These are phyloP conservation scores for Plestiodon gilberti DNA, from an alignment of 2,113 vertebrate genomes.

Conservation along the genomic window DNA sequence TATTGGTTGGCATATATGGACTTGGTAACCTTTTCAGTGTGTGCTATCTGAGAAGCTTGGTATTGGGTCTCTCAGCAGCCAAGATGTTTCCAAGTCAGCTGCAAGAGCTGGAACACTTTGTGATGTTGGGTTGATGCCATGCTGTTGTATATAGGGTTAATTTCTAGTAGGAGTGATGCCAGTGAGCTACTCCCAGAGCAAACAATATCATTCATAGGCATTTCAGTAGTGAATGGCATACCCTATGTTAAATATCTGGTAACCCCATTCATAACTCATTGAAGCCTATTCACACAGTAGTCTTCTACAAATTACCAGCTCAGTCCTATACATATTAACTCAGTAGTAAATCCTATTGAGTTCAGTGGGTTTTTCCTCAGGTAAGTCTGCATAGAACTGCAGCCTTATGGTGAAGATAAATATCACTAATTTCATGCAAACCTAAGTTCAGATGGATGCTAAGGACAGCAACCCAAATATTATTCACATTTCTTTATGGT, in stretches of 20 bases:
- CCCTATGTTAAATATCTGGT: neutral
- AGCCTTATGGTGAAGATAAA: neutral
- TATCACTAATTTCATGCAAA: too few species aligned
- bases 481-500: neutral
- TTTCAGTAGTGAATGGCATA: constrained; percentile 22
- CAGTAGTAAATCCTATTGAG: too few species aligned
- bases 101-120: constrained; percentile 56
- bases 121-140: constrained; percentile 41
- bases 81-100: constrained; percentile 56
- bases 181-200: constrained; percentile 45
- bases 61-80: constrained; percentile 53
- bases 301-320: neutral
- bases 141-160: constrained; percentile 30
- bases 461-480: neutral
- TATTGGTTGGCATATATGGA: constrained; percentile 23
- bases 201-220: constrained; percentile 18
- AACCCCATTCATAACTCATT: neutral
- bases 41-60: constrained; percentile 68
- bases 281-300: neutral
- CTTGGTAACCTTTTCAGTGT: constrained; percentile 67
- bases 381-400: neutral
- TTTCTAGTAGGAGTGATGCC: constrained; percentile 44
- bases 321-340: neutral
- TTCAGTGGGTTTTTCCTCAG: neutral
- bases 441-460: neutral